Conservation (phyloP, 35 echinoderm and acorn worm species). For the Anneissia japonica region DNA sequence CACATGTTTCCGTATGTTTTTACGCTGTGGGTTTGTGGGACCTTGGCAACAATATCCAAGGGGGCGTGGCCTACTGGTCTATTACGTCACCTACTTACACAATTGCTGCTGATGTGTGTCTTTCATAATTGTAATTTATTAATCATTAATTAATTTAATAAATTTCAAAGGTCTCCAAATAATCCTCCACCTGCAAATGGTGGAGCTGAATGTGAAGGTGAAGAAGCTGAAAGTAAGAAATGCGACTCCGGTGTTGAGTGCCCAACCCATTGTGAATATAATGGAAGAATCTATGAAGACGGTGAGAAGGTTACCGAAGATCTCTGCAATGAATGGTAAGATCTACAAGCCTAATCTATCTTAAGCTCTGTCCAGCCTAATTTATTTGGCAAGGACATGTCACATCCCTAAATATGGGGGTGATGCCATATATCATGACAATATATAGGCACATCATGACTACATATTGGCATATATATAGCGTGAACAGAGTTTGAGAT, state of each 20-base stretch:
- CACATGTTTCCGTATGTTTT: background rate
- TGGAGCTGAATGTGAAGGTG: slow-evolving; percentile 72
- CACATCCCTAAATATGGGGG: too few relatives aligned
- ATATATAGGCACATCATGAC: too few relatives aligned
- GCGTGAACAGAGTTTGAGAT: too few relatives aligned
- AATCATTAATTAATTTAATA: slow-evolving; percentile 14
- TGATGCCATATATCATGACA: too few relatives aligned
- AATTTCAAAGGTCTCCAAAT: slow-evolving; percentile 58
- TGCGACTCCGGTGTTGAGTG: slow-evolving; percentile 46
- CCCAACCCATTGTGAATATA: slow-evolving; percentile 33
- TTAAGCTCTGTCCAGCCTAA: too few relatives aligned
- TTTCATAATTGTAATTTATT: slow-evolving; percentile 42
- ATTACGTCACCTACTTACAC: slow-evolving; percentile 1
- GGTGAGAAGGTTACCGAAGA: background rate
- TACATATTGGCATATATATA: too few relatives aligned
- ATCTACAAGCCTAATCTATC: too few relatives aligned
- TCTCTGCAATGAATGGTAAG: slow-evolving; percentile 13
- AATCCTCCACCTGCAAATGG: slow-evolving; percentile 69
- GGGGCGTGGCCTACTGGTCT: background rate
- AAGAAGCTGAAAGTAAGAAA: slow-evolving; percentile 19
- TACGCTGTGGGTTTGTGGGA: background rate
- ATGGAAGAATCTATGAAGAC: background rate
- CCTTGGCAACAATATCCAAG: background rate
- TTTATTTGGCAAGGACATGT: too few relatives aligned
- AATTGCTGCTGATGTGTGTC: slow-evolving; percentile 35